A percentile compares a stretch with the other conserved stretches of the same genome.
Conservation (phyloP, 2,113 vertebrate species). For the Eleginops maclovinus region DNA sequence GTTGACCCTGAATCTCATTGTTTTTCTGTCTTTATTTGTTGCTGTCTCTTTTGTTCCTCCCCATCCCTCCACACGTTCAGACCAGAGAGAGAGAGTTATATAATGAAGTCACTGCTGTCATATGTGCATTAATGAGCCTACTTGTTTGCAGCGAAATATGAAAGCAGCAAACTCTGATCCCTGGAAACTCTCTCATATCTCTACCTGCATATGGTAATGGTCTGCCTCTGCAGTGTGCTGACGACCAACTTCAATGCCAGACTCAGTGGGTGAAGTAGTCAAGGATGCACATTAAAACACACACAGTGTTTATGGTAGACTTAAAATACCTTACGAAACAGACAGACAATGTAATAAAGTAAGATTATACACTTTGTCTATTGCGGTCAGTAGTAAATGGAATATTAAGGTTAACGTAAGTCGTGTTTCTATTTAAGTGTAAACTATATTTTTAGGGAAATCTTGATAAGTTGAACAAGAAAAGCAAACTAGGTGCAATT, state of each 20-base stretch:
- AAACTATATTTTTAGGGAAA: too few species aligned
- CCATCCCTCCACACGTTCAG: constrained; percentile 22
- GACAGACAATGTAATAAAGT: not conserved
- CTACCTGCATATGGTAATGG: constrained; percentile 18
- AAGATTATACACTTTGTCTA: not conserved
- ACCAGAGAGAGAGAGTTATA: constrained; percentile 30
- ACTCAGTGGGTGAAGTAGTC: not conserved
- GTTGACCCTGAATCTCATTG: constrained; percentile 24
- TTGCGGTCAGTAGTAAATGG: not conserved
- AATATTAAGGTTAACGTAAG: not conserved
- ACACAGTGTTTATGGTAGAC: not conserved
- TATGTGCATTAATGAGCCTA: constrained; percentile 55
- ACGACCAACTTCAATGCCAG: not conserved
- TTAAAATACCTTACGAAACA: not conserved
- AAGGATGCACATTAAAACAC: not conserved
- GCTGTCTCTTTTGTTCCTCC: not conserved
- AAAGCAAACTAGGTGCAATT: too few species aligned
- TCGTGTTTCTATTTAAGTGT: too few species aligned
- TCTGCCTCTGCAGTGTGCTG: not conserved
- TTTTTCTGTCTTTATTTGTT: constrained; percentile 5
- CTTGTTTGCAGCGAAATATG: constrained; percentile 42
- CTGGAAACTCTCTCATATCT: not conserved
- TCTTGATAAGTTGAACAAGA: too few species aligned
- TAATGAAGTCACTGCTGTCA: constrained; percentile 18
- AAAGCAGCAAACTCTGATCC: constrained; percentile 37